Evolutionary conservation across 1,140 invertebrate genomes (phyloP), one percentile per base, ranked within the genome.

Genomic region (Tetragnatha versicolor): DNA sequence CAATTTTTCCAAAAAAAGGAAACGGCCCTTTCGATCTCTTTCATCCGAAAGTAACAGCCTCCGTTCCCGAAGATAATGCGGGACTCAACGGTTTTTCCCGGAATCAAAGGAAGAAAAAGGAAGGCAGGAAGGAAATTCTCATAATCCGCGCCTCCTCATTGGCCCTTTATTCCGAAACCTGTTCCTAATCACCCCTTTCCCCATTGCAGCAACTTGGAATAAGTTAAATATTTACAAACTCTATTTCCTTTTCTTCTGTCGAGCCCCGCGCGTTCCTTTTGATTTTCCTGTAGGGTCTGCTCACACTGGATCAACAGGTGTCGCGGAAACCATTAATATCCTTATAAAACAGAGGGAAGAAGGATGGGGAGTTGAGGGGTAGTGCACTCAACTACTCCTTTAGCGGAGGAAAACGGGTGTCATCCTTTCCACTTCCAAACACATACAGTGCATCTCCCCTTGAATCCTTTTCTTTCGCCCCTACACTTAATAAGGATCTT

Each of bases 211-310:
- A 77, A 76, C 73, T 76, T 76, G 73, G 66, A 76, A 65, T 61
- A 76, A 77, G 60, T 77, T 77, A 77, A 77, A 77, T 66, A 77
- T 77, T 77, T 77, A 77, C 73, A 77, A 66, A 77, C 47, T 45
- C 73, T 55, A 77, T 77, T 77, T 77, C 73, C 73, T 77, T n/a
- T 77, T 77, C 73, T 66, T 65, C 35, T 61, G 37, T 55, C 60
- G 60, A 77, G n/a, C n/a, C n/a, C n/a, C n/a, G n/a, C n/a, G n/a
- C n/a, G n/a, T n/a, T n/a, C n/a, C n/a, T n/a, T n/a, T n/a, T n/a
- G n/a, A n/a, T n/a, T n/a, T n/a, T n/a, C n/a, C n/a, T n/a, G n/a
- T n/a, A n/a, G n/a, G n/a, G n/a, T n/a, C n/a, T n/a, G n/a, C n/a
- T n/a, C n/a, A n/a, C n/a, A n/a, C n/a, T n/a, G n/a, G n/a, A n/a